Percentiles rank a stretch among this genome's conserved stretches.
These are phyloP conservation scores for Laupala kohalensis DNA, from an alignment of 1,140 invertebrate species.

Conservation along the genomic window DNA sequence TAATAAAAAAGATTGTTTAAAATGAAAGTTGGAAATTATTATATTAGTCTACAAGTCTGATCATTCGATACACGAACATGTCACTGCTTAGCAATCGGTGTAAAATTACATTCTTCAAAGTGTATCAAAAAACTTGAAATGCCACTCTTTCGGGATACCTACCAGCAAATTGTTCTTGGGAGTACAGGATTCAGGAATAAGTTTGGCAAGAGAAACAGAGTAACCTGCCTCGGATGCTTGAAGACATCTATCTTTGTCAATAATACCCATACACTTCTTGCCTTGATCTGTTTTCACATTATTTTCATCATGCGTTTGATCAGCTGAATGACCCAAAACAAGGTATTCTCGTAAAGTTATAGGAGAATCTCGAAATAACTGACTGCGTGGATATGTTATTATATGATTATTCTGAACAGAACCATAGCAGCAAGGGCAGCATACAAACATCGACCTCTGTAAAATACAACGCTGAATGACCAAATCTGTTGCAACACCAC, in stretches of 20 bases:
- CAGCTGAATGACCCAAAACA: conserved; percentile 73
- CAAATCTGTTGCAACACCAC: conserved; percentile 86
- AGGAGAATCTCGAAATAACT: conserved; percentile 29
- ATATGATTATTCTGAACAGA: conserved; percentile 60
- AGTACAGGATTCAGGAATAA: conserved; percentile 68
- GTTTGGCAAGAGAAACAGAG: conserved; percentile 53
- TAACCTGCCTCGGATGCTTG: conserved; percentile 64
- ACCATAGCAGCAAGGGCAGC: conserved; percentile 92
- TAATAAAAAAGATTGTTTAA: no score
- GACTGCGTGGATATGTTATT: conserved; percentile 39
- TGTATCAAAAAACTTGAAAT: not conserved
- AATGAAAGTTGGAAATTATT: no score
- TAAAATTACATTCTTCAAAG: no score
- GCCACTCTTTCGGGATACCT: conserved; percentile 36
- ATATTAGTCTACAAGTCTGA: no score
- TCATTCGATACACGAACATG: no score
- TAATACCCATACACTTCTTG: conserved; percentile 67
- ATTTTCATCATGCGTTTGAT: conserved; percentile 68
- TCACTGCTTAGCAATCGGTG: no score
- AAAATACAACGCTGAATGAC: conserved; percentile 72
- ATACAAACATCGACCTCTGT: conserved; percentile 66
- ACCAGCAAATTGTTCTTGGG: conserved; percentile 89
- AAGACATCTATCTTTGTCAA: conserved; percentile 72
- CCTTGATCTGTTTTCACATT: conserved; percentile 58
- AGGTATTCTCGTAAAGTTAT: conserved; percentile 54